Evolutionary conservation across 2,797 vertebrate genomes (phyloP).

Genomic region (Petrocephalus schoutedeni): DNA sequence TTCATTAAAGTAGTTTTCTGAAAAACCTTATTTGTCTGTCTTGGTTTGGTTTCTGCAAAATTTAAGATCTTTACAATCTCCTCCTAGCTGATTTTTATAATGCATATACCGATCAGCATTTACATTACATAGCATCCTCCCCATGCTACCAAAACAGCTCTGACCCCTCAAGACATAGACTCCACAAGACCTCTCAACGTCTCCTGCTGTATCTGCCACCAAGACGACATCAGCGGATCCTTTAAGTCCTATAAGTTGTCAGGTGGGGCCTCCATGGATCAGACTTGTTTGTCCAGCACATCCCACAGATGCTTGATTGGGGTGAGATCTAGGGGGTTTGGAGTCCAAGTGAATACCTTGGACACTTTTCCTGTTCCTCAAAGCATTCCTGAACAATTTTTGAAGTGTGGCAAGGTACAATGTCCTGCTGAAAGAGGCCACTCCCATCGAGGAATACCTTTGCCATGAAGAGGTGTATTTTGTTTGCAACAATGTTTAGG

Average conservation of each 20-base stretch:
- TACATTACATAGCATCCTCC: not conserved
- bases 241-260: not conserved
- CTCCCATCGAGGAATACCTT: not conserved
- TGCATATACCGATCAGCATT: not conserved
- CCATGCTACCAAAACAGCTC: not conserved
- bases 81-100: not conserved
- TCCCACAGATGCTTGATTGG: not conserved
- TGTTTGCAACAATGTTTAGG: not conserved
- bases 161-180: not conserved
- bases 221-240: not conserved
- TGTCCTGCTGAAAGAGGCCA: not conserved
- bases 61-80: not conserved
- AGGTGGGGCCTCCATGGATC: not conserved
- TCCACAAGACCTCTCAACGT: not conserved
- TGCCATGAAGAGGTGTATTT: not conserved
- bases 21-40: not conserved
- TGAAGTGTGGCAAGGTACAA: not conserved
- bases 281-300: not conserved
- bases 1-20: slow-evolving; percentile 31
- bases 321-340: not conserved
- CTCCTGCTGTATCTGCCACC: not conserved
- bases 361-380: not conserved
- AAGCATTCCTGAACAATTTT: not conserved
- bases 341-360: not conserved
- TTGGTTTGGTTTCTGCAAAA: not conserved